Evolutionary conservation across 1,140 invertebrate genomes (phyloP).

Genomic region (Kradibia gibbosae): DNA sequence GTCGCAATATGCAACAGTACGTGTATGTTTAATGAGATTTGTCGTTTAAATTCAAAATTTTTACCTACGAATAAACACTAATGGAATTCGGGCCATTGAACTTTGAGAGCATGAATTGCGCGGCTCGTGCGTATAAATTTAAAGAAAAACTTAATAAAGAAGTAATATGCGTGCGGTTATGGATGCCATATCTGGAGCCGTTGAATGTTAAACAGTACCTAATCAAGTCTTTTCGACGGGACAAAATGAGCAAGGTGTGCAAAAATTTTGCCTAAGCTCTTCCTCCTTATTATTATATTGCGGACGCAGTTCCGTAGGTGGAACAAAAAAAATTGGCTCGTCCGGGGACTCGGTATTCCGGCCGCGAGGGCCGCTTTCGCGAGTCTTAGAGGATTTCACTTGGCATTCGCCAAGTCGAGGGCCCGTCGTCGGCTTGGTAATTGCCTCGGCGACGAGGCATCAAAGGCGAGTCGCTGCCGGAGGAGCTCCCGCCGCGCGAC

Average conservation of each 20-base stretch:
- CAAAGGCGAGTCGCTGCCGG: no score
- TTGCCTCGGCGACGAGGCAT: background rate
- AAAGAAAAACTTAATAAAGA: no score
- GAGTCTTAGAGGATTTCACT: background rate
- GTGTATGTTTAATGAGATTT: no score
- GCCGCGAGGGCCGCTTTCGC: background rate
- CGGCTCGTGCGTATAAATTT: background rate
- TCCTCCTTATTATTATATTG: no score
- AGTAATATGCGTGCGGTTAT: no score
- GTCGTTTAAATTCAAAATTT: no score
- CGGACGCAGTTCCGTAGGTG: background rate
- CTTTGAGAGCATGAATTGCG: background rate
- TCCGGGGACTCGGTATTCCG: background rate
- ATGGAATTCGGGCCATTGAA: background rate
- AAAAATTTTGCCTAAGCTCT: background rate
- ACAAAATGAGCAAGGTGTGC: background rate
- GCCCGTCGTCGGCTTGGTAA: background rate
- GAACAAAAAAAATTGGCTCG: background rate
- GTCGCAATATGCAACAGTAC: no score
- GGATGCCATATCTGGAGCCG: no score
- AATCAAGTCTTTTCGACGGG: background rate
- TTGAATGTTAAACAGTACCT: background rate
- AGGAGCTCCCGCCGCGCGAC: no score
- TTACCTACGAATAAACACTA: no score
- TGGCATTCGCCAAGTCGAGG: background rate